Conservation (phyloP, 2,888 invertebrate genomes). For the Dynastes maya region DNA sequence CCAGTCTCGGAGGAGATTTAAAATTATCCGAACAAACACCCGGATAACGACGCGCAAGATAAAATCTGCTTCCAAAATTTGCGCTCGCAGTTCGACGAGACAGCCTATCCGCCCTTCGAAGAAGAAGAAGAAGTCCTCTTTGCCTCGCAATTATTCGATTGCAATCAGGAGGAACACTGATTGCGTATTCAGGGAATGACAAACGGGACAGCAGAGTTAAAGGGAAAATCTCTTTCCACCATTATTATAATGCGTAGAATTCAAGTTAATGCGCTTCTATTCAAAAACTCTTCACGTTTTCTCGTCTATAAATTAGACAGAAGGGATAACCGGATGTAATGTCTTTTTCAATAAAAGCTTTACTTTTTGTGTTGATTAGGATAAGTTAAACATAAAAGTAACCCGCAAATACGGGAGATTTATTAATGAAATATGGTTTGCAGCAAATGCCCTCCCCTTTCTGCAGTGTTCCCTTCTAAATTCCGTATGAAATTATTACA, state of each 20-base stretch:
- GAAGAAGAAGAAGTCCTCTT: slow-evolving; percentile 34
- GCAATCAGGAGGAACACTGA: slow-evolving; percentile 61
- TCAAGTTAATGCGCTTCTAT: slow-evolving; percentile 2
- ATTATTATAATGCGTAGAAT: slow-evolving; percentile 1
- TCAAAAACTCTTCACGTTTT: neutral
- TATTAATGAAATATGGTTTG: too few relatives aligned
- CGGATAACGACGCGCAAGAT: neutral
- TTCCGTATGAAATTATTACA: too few relatives aligned
- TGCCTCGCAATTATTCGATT: slow-evolving; percentile 61
- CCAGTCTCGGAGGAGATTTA: neutral
- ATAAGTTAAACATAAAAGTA: too few relatives aligned
- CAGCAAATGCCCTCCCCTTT: too few relatives aligned
- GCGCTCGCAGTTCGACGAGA: neutral
- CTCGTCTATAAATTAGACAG: neutral
- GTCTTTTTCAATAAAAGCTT: too few relatives aligned
- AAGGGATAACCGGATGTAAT: neutral
- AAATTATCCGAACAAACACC: neutral
- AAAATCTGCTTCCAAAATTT: slow-evolving; percentile 11
- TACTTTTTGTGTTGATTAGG: too few relatives aligned
- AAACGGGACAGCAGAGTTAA: slow-evolving; percentile 7
- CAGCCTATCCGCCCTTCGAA: neutral
- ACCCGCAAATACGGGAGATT: too few relatives aligned
- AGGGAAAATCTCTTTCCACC: neutral
- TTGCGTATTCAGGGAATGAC: slow-evolving; percentile 60
- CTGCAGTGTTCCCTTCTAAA: too few relatives aligned